Percentiles rank a stretch among this genome's conserved stretches.
Evolutionary conservation across 2,888 invertebrate species (phyloP).

Genomic region (Hemicrepidius hirtus): DNA sequence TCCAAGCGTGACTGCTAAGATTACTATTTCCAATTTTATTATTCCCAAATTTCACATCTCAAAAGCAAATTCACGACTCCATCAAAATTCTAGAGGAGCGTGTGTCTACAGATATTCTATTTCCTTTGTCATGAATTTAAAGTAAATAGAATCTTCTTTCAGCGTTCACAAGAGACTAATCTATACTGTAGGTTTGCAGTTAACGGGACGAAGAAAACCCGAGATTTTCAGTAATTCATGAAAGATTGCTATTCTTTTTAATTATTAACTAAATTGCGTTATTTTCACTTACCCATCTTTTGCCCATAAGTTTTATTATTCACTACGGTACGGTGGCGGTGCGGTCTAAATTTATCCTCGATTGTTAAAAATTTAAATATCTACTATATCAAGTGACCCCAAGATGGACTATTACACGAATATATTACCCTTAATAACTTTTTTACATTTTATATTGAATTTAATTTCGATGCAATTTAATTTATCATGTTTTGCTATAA

Average conservation of each 20-base stretch:
- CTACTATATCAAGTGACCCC: too few relatives aligned
- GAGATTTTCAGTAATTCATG: slow-evolving; percentile 2
- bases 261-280: slow-evolving; percentile 1
- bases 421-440: too few relatives aligned
- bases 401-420: too few relatives aligned
- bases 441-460: too few relatives aligned
- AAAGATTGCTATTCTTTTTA: neutral
- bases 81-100: slow-evolving; percentile 9
- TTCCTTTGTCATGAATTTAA: slow-evolving; percentile 34
- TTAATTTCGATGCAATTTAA: too few relatives aligned
- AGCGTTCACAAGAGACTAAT: slow-evolving; percentile 23
- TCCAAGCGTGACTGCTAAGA: neutral
- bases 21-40: slow-evolving; percentile 5
- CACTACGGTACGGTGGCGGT: too few relatives aligned
- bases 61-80: neutral
- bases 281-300: slow-evolving; percentile 1
- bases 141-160: slow-evolving; percentile 21
- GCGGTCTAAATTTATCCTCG: neutral
- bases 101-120: slow-evolving; percentile 20
- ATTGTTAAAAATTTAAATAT: too few relatives aligned
- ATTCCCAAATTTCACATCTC: slow-evolving; percentile 1
- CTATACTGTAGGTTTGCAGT: neutral
- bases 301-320: neutral
- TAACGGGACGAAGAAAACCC: neutral
- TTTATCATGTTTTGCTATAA: too few relatives aligned